A percentile compares a stretch with the other conserved stretches of the same genome.
phyloP scores from a whole-genome alignment of 2,113 vertebrate species.

The Bos javanicus region DNA sequence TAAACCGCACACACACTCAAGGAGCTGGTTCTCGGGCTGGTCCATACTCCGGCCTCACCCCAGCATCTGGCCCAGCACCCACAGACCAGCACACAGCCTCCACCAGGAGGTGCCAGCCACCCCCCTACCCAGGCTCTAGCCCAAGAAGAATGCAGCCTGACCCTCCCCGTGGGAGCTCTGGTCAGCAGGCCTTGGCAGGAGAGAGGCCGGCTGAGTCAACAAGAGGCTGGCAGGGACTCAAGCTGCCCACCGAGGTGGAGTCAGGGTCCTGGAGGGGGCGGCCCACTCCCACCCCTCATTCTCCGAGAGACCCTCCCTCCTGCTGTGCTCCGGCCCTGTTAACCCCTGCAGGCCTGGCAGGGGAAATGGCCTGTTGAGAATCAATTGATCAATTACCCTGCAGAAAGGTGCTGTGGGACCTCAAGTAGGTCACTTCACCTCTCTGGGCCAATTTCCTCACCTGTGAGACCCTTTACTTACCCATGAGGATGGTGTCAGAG shows the following conservation, averaged over 20 bases:
- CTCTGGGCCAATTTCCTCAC: background rate
- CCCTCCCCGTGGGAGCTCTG: constrained; percentile 22
- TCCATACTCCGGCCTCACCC: background rate
- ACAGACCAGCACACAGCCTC: background rate
- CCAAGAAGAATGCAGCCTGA: constrained; percentile 47
- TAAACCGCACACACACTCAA: fast-evolving
- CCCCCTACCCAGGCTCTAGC: background rate
- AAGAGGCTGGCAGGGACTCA: constrained; percentile 74
- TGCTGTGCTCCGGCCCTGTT: background rate
- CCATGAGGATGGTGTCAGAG: background rate
- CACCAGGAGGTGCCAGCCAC: constrained; percentile 52
- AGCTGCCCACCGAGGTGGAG: constrained; percentile 33
- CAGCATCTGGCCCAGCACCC: background rate
- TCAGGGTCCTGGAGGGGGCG: constrained; percentile 61
- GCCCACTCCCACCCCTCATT: constrained; percentile 16
- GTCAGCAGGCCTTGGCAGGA: constrained; percentile 81
- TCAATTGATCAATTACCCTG: fast-evolving
- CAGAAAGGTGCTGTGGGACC: background rate
- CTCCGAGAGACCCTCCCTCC: background rate
- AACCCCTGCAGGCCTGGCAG: background rate
- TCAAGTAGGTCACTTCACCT: background rate
- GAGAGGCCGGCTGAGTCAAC: constrained; percentile 80
- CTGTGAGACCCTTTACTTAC: background rate
- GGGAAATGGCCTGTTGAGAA: background rate
- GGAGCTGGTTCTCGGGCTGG: background rate